Percentiles rank a stretch among this genome's conserved stretches.
Conservation (phyloP, 2,888 invertebrate genomes). For the Alloscopus bannaensis region DNA sequence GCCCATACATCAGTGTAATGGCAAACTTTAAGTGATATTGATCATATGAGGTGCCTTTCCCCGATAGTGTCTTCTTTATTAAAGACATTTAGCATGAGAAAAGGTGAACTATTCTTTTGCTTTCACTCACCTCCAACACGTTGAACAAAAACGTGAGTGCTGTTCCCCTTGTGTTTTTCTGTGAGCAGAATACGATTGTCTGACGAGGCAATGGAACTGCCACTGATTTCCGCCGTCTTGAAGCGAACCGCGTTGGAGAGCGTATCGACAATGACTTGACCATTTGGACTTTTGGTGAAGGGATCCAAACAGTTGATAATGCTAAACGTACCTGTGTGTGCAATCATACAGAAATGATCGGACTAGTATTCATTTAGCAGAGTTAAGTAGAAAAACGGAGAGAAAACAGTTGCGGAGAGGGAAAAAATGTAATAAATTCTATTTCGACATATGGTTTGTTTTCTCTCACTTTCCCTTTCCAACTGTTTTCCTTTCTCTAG, state of each 20-base stretch:
- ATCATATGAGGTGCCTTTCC: background rate
- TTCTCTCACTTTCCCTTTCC: slow-evolving; percentile 13
- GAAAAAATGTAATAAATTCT: slow-evolving; percentile 47
- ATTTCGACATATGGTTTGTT: slow-evolving; percentile 38
- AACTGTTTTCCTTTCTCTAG: background rate
- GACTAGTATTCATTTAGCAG: too few relatives aligned
- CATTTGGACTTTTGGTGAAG: slow-evolving; percentile 33
- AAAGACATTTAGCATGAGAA: background rate
- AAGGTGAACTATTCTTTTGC: background rate
- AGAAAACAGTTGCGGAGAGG: too few relatives aligned
- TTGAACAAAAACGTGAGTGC: slow-evolving; percentile 57
- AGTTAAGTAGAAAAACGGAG: too few relatives aligned
- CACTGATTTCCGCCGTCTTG: slow-evolving; percentile 51
- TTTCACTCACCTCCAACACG: slow-evolving; percentile 35
- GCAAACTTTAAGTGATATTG: background rate
- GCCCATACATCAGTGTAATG: background rate
- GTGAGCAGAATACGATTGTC: slow-evolving; percentile 55
- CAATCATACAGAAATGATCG: too few relatives aligned
- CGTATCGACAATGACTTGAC: slow-evolving; percentile 53
- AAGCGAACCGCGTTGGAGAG: slow-evolving; percentile 49
- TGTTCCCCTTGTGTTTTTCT: slow-evolving; percentile 49
- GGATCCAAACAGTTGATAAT: slow-evolving; percentile 58
- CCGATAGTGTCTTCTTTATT: background rate
- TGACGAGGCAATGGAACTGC: slow-evolving; percentile 41
- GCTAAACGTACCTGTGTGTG: slow-evolving; percentile 40